Percentiles rank a stretch among this genome's conserved stretches.
phyloP scores from a whole-genome alignment of 1,140 invertebrate genomes.

The Apocrypta bakeri region DNA sequence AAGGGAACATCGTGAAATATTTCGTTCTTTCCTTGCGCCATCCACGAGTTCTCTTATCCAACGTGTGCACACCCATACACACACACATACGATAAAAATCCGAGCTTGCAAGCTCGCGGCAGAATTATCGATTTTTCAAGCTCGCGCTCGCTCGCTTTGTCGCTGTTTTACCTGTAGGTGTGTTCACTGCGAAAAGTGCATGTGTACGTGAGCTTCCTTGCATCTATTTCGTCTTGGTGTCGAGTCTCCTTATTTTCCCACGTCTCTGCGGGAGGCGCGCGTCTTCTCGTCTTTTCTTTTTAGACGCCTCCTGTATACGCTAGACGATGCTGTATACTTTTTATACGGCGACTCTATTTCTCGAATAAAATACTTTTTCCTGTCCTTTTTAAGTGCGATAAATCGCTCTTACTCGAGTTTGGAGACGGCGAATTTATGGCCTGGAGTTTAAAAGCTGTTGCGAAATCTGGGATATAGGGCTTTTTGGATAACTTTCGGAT shows the following conservation, averaged over 20 bases:
- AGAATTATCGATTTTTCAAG: slow-evolving; percentile 47
- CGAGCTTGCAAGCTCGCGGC: not conserved
- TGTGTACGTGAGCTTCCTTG: not conserved
- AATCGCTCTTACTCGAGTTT: slow-evolving; percentile 8
- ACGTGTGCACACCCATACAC: not conserved
- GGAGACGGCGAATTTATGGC: not conserved
- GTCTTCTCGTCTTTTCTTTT: not conserved
- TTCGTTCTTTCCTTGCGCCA: slow-evolving; percentile 21
- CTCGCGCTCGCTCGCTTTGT: not conserved
- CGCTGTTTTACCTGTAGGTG: not conserved
- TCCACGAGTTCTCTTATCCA: slow-evolving; percentile 35
- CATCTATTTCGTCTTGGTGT: slow-evolving; percentile 18
- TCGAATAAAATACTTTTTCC: slow-evolving; percentile 12
- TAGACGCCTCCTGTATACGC: not conserved
- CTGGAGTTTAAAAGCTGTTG: not conserved
- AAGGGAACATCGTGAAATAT: slow-evolving; percentile 39
- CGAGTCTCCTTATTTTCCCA: slow-evolving; percentile 28
- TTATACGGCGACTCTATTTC: slow-evolving; percentile 2
- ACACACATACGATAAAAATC: slow-evolving; percentile 21
- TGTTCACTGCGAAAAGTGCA: not conserved
- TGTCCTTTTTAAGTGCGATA: slow-evolving; percentile 22
- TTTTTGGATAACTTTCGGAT: not conserved
- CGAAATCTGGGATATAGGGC: not conserved
- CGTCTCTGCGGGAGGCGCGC: not conserved
- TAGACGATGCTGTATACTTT: not conserved